Evolutionary conservation across 2,113 vertebrate species (phyloP).

Genomic region (Talpa occidentalis): DNA sequence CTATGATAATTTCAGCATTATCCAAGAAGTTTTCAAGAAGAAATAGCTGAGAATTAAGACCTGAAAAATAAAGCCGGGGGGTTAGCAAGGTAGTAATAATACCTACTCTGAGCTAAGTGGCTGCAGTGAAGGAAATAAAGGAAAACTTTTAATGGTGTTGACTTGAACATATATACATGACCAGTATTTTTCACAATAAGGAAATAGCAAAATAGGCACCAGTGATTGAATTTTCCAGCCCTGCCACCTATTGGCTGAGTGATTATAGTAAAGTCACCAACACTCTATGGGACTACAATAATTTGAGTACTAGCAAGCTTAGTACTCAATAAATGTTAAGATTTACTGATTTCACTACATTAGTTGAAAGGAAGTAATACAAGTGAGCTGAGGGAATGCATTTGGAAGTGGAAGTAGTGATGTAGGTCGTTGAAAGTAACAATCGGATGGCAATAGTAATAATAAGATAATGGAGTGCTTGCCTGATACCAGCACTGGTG

Average conservation of each 20-base stretch:
- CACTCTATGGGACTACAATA: not conserved
- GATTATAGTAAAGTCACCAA: not conserved
- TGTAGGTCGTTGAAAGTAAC: not conserved
- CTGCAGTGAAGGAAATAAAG: not conserved
- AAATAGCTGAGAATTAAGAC: conserved; percentile 5
- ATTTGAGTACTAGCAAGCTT: not conserved
- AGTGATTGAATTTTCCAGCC: not conserved
- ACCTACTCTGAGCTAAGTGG: not conserved
- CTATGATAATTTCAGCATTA: not conserved
- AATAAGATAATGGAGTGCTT: not conserved
- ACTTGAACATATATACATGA: not conserved
- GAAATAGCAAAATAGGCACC: not conserved
- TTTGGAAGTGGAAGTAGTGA: not conserved
- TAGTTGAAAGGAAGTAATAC: not conserved
- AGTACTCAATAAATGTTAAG: not conserved
- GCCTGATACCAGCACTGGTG: not conserved
- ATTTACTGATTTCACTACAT: conserved; percentile 30
- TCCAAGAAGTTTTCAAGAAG: conserved; percentile 8
- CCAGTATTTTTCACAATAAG: not conserved
- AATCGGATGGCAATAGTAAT: not conserved
- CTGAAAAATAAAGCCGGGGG: not conserved
- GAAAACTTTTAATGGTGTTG: not conserved
- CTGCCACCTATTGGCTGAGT: not conserved
- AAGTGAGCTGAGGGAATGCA: not conserved
- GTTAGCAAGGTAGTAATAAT: not conserved